These are phyloP conservation scores for Trichonephila clavata DNA, from an alignment of 1,140 invertebrate species.

Conservation along the genomic window DNA sequence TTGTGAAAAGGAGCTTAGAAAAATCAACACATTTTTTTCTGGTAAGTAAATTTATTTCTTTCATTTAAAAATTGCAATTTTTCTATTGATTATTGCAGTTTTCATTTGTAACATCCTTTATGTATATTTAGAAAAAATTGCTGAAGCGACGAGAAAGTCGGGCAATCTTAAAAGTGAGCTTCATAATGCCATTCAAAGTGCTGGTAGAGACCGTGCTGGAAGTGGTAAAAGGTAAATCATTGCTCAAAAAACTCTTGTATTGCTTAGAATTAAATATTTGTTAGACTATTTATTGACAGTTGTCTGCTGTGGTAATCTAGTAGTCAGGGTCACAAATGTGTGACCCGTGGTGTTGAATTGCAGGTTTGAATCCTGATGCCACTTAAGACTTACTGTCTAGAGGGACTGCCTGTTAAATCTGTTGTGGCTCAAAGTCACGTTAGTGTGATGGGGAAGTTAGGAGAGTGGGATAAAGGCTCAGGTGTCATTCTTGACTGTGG, in stretches of 20 bases:
- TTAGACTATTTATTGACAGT: too few relatives aligned
- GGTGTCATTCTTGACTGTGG: too few relatives aligned
- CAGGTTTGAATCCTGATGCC: too few relatives aligned
- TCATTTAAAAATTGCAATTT: background rate
- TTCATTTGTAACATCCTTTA: background rate
- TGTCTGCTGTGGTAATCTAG: too few relatives aligned
- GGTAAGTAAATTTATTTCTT: constrained; percentile 83
- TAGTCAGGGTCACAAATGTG: too few relatives aligned
- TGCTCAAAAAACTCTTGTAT: background rate
- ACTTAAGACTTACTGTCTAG: too few relatives aligned
- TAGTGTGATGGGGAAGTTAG: too few relatives aligned
- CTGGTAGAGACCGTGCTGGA: constrained; percentile 70
- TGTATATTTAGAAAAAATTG: constrained; percentile 92
- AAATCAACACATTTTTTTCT: constrained; percentile 98
- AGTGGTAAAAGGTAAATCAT: constrained; percentile 49
- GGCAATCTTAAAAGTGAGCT: constrained; percentile 94
- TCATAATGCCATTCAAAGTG: constrained; percentile 82
- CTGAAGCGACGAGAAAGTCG: constrained; percentile 97
- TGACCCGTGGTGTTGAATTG: too few relatives aligned
- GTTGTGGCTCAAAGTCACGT: too few relatives aligned
- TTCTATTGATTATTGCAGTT: background rate
- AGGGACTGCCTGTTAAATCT: too few relatives aligned
- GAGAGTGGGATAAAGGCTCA: too few relatives aligned
- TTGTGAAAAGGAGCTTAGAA: constrained; percentile 96
- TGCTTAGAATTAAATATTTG: too few relatives aligned